Conservation (phyloP, 2,888 invertebrate species). For the Norana najaformis region DNA sequence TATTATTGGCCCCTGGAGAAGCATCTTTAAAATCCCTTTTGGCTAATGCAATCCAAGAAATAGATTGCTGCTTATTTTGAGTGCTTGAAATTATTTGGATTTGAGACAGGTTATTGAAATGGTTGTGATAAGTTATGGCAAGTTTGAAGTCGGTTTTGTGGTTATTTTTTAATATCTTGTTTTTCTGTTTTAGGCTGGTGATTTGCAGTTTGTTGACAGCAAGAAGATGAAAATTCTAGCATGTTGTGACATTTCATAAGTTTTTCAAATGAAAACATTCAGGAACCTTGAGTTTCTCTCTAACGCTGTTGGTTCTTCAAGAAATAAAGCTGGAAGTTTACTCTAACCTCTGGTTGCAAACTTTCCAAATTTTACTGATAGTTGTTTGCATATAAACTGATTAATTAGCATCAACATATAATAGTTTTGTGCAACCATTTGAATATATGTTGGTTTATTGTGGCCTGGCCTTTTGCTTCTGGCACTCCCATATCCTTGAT, state of each 20-base stretch:
- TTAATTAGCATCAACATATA: too few species aligned
- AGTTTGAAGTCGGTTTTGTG: background rate
- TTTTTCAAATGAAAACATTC: background rate
- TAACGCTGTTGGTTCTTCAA: background rate
- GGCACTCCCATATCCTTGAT: too few species aligned
- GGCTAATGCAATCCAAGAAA: too few species aligned
- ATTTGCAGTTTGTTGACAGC: background rate
- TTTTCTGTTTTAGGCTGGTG: background rate
- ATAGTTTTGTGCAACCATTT: too few species aligned
- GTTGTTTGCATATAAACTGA: background rate
- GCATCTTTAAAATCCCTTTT: too few species aligned
- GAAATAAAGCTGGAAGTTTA: background rate
- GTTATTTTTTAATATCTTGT: background rate
- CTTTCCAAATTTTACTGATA: background rate
- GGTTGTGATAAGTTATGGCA: too few species aligned
- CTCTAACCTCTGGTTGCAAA: background rate
- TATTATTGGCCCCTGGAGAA: too few species aligned
- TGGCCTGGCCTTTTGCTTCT: too few species aligned
- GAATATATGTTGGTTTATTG: too few species aligned
- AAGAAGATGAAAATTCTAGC: background rate
- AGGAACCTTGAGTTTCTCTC: background rate
- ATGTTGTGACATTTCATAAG: background rate
- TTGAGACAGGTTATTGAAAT: background rate
- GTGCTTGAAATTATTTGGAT: background rate
- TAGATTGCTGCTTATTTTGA: too few species aligned